phyloP scores from a whole-genome alignment of 2,888 invertebrate genomes.

The Laothoe populi region DNA sequence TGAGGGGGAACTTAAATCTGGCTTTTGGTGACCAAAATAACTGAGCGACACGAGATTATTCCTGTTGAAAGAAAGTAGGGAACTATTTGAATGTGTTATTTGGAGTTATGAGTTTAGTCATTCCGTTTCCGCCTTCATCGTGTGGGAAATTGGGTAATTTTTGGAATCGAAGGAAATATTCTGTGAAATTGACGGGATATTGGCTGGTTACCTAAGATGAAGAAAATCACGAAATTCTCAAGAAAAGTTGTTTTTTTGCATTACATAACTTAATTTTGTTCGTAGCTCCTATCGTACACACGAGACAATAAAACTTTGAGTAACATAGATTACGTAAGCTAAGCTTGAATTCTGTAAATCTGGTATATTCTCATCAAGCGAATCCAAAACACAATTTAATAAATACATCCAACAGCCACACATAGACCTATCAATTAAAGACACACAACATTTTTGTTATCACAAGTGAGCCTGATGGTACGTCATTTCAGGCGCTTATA shows the following conservation, averaged over 20 bases:
- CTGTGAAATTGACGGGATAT: background rate
- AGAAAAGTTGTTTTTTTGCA: background rate
- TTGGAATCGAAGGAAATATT: background rate
- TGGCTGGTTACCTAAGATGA: background rate
- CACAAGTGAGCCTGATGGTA: too few relatives aligned
- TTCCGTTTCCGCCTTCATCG: conserved; percentile 4
- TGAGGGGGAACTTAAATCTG: conserved; percentile 21
- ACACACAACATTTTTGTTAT: too few relatives aligned
- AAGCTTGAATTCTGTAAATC: too few relatives aligned
- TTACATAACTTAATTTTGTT: background rate
- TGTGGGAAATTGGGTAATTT: conserved; percentile 7
- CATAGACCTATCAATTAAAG: too few relatives aligned
- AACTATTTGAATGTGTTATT: conserved; percentile 6
- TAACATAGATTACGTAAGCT: too few relatives aligned
- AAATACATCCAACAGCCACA: too few relatives aligned
- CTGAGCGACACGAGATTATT: conserved; percentile 1
- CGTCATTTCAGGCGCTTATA: too few relatives aligned
- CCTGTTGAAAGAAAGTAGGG: conserved; percentile 4
- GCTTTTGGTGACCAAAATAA: conserved; percentile 17
- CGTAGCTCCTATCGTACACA: too few relatives aligned
- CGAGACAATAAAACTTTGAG: too few relatives aligned
- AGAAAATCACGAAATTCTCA: background rate
- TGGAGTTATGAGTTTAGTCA: background rate
- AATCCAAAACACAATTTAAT: too few relatives aligned
- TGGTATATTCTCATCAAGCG: too few relatives aligned